Percentiles rank a stretch among this genome's conserved stretches.
Evolutionary conservation across 2,888 invertebrate genomes (phyloP).

Genomic region (Acholoe squamosa): DNA sequence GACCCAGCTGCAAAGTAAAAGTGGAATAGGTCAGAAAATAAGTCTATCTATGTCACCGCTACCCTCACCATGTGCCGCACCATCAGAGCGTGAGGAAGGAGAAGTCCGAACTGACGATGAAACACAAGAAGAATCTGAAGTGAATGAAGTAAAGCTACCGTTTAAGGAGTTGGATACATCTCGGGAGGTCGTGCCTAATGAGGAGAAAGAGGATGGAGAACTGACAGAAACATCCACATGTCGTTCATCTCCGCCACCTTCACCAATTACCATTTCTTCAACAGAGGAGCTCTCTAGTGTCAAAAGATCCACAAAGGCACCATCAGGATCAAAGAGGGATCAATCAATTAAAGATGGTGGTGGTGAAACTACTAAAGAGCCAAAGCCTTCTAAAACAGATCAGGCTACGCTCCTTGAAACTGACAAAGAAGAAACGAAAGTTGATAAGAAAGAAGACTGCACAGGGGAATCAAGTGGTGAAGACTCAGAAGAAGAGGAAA

Average conservation of each 20-base stretch:
- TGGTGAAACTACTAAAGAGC: neutral
- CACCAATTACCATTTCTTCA: neutral
- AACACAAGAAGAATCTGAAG: neutral
- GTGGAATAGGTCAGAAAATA: neutral
- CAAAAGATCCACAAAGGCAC: neutral
- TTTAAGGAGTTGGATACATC: neutral
- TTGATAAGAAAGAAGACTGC: neutral
- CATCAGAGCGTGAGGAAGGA: conserved; percentile 31
- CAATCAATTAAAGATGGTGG: neutral
- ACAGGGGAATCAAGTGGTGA: conserved; percentile 36
- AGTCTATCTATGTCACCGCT: neutral
- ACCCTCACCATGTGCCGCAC: neutral
- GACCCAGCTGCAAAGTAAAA: too few relatives aligned
- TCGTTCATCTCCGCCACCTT: neutral
- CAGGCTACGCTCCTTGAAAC: neutral
- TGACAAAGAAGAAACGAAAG: neutral
- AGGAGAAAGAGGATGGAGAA: conserved; percentile 42
- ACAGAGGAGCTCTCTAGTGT: neutral
- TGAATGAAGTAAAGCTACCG: neutral
- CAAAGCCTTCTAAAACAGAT: neutral
- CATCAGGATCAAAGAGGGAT: neutral
- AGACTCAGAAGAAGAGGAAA: neutral
- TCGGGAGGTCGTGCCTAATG: neutral
- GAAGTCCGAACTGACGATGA: conserved; percentile 39
- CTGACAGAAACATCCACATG: conserved; percentile 29